Percentiles rank a stretch among this genome's conserved stretches.
phyloP scores from a whole-genome alignment of 2,888 invertebrate species.

The Mesodorylaimus sp. region DNA sequence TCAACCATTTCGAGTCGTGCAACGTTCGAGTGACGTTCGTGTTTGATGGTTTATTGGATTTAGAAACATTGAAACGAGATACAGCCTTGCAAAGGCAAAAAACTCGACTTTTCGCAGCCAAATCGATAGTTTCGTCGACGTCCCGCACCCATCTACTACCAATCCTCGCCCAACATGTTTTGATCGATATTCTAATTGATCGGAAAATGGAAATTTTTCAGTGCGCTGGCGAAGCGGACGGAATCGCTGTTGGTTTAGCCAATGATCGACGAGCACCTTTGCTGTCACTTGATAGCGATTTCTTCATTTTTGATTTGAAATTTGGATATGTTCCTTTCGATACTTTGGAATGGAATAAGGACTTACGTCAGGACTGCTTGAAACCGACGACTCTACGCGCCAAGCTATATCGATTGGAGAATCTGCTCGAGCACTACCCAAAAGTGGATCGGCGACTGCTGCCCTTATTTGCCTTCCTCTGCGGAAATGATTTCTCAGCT shows the following conservation, averaged over 20 bases:
- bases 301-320: conserved; percentile 1
- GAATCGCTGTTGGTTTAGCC: background rate
- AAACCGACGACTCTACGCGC: background rate
- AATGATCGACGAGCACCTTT: background rate
- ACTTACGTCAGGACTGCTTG: background rate
- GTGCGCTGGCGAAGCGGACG: conserved; percentile 1
- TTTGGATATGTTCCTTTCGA: background rate
- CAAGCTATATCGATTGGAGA: background rate
- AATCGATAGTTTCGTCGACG: background rate
- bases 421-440: background rate
- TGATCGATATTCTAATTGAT: background rate
- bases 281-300: background rate
- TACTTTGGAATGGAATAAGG: background rate
- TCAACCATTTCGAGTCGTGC: background rate
- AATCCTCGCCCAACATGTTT: background rate
- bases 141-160: background rate
- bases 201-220: background rate
- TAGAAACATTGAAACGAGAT: background rate
- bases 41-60: background rate
- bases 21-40: background rate
- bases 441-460: background rate
- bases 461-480: background rate
- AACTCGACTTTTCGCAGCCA: background rate
- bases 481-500: background rate
- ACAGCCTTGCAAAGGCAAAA: background rate